These are phyloP conservation scores for Nyctibius grandis DNA, from an alignment of 2,797 vertebrate genomes.

Conservation along the genomic window DNA sequence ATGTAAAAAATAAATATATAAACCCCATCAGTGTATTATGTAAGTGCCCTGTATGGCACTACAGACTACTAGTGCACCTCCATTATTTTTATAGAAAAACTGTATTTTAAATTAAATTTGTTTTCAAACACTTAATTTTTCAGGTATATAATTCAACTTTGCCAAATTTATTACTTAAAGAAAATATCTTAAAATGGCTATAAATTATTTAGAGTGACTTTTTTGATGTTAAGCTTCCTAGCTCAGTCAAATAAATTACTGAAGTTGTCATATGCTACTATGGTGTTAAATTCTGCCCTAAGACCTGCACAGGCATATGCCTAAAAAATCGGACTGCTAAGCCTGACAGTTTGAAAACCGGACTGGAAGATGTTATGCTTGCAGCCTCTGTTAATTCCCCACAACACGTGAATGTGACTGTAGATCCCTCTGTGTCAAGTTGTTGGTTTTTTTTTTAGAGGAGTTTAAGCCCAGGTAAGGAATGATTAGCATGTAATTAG, in stretches of 20 bases:
- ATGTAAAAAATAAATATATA: background rate
- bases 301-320: background rate
- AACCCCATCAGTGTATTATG: background rate
- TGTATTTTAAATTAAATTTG: background rate
- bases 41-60: conserved; percentile 1
- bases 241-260: background rate
- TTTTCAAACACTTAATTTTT: conserved; percentile 30
- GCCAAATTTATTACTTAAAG: background rate
- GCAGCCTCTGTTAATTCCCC: background rate
- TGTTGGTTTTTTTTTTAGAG: background rate
- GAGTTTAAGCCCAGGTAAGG: conserved; percentile 9
- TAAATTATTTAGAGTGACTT: background rate
- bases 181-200: background rate
- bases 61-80: background rate
- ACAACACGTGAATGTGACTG: background rate
- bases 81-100: background rate
- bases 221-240: background rate
- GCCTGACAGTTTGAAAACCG: background rate
- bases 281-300: conserved; percentile 9
- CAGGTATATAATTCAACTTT: conserved; percentile 23
- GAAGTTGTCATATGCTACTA: background rate
- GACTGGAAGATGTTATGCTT: background rate
- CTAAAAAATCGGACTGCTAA: background rate
- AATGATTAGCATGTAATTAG: background rate
- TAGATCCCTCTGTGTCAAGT: background rate